phyloP scores from a whole-genome alignment of 2,797 vertebrate species.

The Natrix natrix region DNA sequence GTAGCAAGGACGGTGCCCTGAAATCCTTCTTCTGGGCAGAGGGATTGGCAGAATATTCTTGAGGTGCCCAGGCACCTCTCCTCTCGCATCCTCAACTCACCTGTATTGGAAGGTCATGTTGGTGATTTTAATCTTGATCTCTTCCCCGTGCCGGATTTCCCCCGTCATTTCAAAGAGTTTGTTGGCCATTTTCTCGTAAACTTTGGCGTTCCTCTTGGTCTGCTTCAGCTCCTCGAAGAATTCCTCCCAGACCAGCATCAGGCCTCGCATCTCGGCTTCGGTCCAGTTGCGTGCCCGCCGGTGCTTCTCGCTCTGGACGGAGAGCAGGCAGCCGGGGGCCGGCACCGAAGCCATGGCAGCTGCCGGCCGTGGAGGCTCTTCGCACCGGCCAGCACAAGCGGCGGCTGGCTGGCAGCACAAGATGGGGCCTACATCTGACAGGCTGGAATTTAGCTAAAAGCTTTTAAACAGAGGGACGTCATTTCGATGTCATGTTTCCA shows the following conservation, averaged over 20 bases:
- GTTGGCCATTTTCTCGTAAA: slow-evolving; percentile 99
- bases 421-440: slow-evolving; percentile 98
- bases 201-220: slow-evolving; percentile 97
- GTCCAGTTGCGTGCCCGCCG: slow-evolving; percentile 98
- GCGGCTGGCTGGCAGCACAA: slow-evolving; percentile 81
- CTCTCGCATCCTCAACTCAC: slow-evolving; percentile 58
- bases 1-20: neutral
- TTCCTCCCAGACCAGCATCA: slow-evolving; percentile 97
- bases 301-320: slow-evolving; percentile 90
- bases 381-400: neutral
- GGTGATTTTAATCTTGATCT: slow-evolving; percentile 99
- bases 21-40: neutral
- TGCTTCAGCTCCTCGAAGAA: slow-evolving; percentile 93
- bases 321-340: slow-evolving; percentile 85
- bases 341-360: slow-evolving; percentile 88
- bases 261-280: slow-evolving; percentile 95
- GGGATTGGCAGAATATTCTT: neutral
- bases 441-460: slow-evolving; percentile 99
- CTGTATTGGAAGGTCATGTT: slow-evolving; percentile 99
- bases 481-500: slow-evolving; percentile 98
- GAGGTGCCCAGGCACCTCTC: no score
- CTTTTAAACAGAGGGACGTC: slow-evolving; percentile 99
- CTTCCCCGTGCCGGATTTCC: slow-evolving; percentile 94
- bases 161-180: slow-evolving; percentile 95
- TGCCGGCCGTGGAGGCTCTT: neutral